Evolutionary conservation across 1,140 invertebrate genomes (phyloP), one percentile per base, ranked within the genome.

Genomic region (Liolophura sinensis): DNA sequence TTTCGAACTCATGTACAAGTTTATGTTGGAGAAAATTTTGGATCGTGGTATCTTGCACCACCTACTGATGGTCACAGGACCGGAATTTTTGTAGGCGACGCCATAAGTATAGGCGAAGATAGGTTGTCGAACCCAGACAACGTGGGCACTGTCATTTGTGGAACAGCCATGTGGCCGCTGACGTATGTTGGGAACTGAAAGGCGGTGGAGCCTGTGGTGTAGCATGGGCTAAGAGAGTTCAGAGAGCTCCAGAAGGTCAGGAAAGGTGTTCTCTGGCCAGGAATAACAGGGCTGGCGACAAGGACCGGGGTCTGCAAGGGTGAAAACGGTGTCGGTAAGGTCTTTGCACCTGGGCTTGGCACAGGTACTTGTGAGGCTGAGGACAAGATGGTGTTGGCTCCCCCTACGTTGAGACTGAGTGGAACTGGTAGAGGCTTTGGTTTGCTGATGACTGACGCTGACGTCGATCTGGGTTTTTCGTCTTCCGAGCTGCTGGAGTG

Each of bases 221-320:
- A 66, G 9, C 76, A 60, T 16, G 79, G 77, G 49, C 76, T 73
- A 6, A 78, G 75, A 0, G 79, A 78, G 64, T 74, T 78, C 0
- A 81, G 66, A 1, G 79, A 81, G 54, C 76, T 80, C 79, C 79
- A 81, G 67, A 81, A 81, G 62, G 77, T 75, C n/a, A 81, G 73
- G 51, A 73, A 71, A 20, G 78, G 74, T 24, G 73, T 77, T 31
- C 73, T 67, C 20, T 73, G 71, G 11, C 64, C 65, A n/a, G 72
- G 71, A 16, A 67, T 51, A 55, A 78, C 73, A 49, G 78, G 78
- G 73, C 76, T 78, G 16, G 77, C 64, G 11, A 78, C 61, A 25
- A 80, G 65, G 31, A 80, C 52, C 9, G 79, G 76, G 12, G 77
- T 78, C 14, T 64, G 69, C 27, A 77, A 31, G n/a, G 65, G 46